Conservation (phyloP, 2,113 vertebrate species). For the Gila orcuttii region DNA sequence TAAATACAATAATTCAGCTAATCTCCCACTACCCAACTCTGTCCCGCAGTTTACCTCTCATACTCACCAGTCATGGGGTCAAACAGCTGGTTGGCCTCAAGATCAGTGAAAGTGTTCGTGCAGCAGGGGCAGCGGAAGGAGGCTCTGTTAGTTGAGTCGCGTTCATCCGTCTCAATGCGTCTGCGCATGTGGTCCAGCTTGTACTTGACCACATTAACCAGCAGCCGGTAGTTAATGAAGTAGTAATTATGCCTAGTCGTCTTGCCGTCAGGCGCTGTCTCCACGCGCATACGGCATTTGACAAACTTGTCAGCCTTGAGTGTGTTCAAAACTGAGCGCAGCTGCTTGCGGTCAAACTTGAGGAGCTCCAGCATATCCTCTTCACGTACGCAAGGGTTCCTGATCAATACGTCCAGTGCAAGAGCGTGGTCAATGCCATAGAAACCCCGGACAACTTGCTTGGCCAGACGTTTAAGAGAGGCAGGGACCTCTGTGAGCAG, state of each 20-base stretch:
- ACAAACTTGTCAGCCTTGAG: conserved; percentile 97
- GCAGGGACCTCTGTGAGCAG: conserved; percentile 93
- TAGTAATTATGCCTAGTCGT: conserved; percentile 98
- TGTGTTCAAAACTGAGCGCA: conserved; percentile 94
- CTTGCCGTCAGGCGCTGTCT: conserved; percentile 94
- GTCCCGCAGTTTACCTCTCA: neutral
- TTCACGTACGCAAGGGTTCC: conserved; percentile 94
- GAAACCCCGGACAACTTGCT: conserved; percentile 96
- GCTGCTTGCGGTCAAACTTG: conserved; percentile 96
- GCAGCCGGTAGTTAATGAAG: conserved; percentile 95
- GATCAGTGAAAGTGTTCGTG: conserved; percentile 92
- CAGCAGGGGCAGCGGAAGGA: conserved; percentile 96
- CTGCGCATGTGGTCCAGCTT: conserved; percentile 99
- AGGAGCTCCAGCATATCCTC: conserved; percentile 98
- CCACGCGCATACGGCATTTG: conserved; percentile 97
- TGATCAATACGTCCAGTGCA: conserved; percentile 95
- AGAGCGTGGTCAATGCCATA: conserved; percentile 94
- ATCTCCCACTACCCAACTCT: neutral
- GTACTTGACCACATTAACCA: conserved; percentile 98
- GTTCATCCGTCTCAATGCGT: conserved; percentile 94
- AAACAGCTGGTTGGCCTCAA: conserved; percentile 98
- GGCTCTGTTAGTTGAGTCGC: conserved; percentile 94
- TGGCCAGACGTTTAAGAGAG: conserved; percentile 91
- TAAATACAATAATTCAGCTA: neutral
- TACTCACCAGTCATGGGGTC: conserved; percentile 89